Evolutionary conservation across 2,888 invertebrate species (phyloP), one percentile per base, ranked within the genome.

Genomic region (Orthonevra nobilis): DNA sequence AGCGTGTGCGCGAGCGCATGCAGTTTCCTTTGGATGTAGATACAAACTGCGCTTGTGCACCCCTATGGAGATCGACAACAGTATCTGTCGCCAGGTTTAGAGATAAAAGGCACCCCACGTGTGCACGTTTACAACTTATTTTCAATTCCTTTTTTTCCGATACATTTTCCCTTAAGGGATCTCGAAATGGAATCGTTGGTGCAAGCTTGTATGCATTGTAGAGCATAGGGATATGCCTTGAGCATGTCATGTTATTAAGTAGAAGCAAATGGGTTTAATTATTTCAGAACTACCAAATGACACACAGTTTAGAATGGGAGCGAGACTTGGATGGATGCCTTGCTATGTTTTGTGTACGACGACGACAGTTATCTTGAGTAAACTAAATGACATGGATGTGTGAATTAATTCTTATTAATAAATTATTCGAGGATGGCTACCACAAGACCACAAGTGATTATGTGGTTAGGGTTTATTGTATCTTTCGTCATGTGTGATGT

Each of bases 1-100:
- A 68, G 66, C 66, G 73, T 73, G 79, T 73, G 72, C 56, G 69
- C 50, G 60, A 30, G 42, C 36, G 30, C 44, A 19, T 12, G 58
- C 34, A 61, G 74, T 68, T 69, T 42, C 54, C 20, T 56, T 56
- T 23, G n/a, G 23, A 3, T 23, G 23, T 23, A 23, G 3, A 4
- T 23, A 5, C 23, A 5, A 17, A 40, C 30, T 79, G 32, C 20
- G 42, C 15, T 58, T 58, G 63, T 60, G 68, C 72, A 79, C 77
- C 79, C 79, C 72, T 79, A 82, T 69, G 81, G 84, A 60, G 83
- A 81, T 82, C 73, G 81, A 83, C 83, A 83, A 83, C 83, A 83
- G 82, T 82, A 83, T 83, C 84, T 84, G 84, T 83, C 83, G 84
- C 83, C 83, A 83, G 81, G 75, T 81, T 70, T 46, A 23, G 52